Base-by-base conservation (phyloP, 1,140 invertebrate species). In the Heterodera carotae region DNA sequence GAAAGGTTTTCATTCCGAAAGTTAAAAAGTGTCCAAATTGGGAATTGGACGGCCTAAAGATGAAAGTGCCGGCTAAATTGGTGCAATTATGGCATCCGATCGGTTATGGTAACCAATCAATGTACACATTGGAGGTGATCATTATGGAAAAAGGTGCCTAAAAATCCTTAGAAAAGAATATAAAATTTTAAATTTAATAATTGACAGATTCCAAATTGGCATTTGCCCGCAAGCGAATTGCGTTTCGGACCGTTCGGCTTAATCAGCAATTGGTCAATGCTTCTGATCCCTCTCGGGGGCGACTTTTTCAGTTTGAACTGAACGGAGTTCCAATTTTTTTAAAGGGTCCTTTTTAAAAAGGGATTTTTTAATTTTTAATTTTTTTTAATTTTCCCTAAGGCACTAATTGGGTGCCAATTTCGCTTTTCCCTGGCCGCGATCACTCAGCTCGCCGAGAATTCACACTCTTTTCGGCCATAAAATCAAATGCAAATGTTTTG, bases 1-100 rank as follows among this genome's bases (percentile, higher is more conserved):
- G 15, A 22, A 56, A 56, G 48, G 48, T 56, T n/a, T 22, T 56
- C 4, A 18, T 56, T 15, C 22, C 48, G 22, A 56, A 1, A 2
- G 18, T 1, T 18, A 56, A 53, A 53, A 53, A 56, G 48, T 15
- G 48, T 5, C 48, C 48, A 56, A 56, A 56, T 56, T 56, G 12
- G 48, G 18, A 56, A 18, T 56, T 56, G 48, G 48, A 56, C 15
- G 15, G 48, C 25, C 7, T 71, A 36, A 33, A 53, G 29, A 71
- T 71, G 48, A 8, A 56, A 62, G 18, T 74, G 10, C 72, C 72
- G 15, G 27, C 25, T 15, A 62, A 74, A 48, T 48, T 34, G 3
- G 89, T 93, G 1, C 82, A 90, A 48, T 82, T 90, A 25, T 98
- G 96, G 96, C 97, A 95, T 95, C 96, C 96, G 0, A 96, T 95